Conservation (phyloP, 2,888 invertebrate genomes). For the Cordilura impudica region DNA sequence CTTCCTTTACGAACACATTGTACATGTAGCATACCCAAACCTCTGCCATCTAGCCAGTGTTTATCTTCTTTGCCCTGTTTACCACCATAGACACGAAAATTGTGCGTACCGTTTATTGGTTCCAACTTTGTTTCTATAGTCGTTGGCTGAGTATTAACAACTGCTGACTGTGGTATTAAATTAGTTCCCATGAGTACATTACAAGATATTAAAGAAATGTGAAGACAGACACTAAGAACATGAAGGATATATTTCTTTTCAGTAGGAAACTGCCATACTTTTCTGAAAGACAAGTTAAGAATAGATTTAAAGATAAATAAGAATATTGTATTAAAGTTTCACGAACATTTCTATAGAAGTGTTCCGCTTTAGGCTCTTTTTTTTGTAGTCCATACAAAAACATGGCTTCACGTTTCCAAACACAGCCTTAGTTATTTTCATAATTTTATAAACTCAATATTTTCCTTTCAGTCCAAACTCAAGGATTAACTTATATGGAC, state of each 20-base stretch:
- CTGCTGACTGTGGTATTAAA: conserved; percentile 4
- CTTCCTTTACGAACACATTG: conserved; percentile 85
- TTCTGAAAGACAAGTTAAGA: conserved; percentile 21
- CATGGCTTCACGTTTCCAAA: too few species aligned
- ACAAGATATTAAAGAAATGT: background rate
- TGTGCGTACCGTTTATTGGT: conserved; percentile 80
- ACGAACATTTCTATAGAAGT: too few species aligned
- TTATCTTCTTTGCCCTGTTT: conserved; percentile 81
- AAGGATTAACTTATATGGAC: too few species aligned
- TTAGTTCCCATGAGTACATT: background rate
- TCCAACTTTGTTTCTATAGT: conserved; percentile 76
- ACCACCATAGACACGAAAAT: conserved; percentile 79
- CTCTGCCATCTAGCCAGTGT: conserved; percentile 81
- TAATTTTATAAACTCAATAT: too few species aligned
- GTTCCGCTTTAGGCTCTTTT: too few species aligned
- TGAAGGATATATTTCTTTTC: background rate
- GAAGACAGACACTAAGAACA: background rate
- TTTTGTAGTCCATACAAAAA: too few species aligned
- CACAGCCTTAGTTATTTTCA: too few species aligned
- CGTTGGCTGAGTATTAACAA: conserved; percentile 21
- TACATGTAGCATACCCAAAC: conserved; percentile 80
- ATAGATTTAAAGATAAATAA: too few species aligned
- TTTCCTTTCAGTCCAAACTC: too few species aligned
- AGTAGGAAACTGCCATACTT: background rate
- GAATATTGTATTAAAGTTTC: too few species aligned